These are phyloP conservation scores for Pachyuromys duprasi DNA, from an alignment of 2,797 vertebrate genomes.

Conservation along the genomic window DNA sequence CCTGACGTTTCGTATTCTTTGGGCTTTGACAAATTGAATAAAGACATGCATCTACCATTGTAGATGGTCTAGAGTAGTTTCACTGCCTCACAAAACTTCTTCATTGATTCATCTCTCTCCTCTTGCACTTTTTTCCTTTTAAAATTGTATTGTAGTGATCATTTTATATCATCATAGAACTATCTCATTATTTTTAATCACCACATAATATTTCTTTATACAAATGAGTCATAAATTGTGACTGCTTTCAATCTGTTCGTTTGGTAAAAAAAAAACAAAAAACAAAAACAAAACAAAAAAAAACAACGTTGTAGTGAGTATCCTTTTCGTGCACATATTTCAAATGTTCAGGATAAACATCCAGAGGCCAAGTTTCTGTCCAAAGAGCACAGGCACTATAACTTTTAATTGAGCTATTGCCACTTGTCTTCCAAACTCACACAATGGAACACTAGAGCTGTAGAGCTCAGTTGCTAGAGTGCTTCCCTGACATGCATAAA, in stretches of 20 bases:
- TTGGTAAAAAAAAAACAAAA: conserved; percentile 31
- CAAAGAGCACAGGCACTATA: background rate
- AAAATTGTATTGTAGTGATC: background rate
- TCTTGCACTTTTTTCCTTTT: background rate
- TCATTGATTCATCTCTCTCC: background rate
- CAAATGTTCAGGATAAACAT: background rate
- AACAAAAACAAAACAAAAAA: too few species aligned
- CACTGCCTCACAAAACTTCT: background rate
- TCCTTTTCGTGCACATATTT: background rate
- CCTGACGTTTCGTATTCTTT: background rate
- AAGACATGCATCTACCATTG: background rate
- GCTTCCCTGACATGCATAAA: background rate
- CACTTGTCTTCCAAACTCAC: background rate
- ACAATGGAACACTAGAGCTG: background rate
- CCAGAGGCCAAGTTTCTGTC: background rate
- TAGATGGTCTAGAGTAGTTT: background rate
- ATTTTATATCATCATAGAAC: background rate
- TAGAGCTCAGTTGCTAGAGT: background rate
- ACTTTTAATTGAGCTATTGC: background rate
- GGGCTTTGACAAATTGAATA: background rate
- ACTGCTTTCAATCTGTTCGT: background rate
- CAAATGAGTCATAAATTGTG: background rate
- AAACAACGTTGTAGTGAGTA: background rate
- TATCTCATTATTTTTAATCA: conserved; percentile 49
- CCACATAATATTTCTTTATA: background rate